Evolutionary conservation across 2,888 invertebrate species (phyloP).

Genomic region (Conus canariensis): DNA sequence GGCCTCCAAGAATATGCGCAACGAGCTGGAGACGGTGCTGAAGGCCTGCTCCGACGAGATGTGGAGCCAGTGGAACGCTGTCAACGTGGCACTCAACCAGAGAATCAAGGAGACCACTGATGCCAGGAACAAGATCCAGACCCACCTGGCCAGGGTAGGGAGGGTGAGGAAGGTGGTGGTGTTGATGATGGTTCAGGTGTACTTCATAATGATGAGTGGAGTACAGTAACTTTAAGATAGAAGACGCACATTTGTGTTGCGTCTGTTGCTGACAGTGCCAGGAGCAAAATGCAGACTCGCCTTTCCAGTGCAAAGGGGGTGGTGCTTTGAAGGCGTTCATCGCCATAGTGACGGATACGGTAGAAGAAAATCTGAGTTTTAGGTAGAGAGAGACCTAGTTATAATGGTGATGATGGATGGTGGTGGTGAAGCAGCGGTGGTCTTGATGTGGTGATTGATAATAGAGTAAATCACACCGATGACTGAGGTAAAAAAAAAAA

Average conservation of each 20-base stretch:
- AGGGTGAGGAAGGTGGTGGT: neutral
- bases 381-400: neutral
- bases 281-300: too few relatives aligned
- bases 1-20: slow-evolving; percentile 76
- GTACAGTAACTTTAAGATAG: too few relatives aligned
- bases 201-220: too few relatives aligned
- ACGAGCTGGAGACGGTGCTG: slow-evolving; percentile 75
- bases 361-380: neutral
- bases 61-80: slow-evolving; percentile 78
- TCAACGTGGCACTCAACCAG: slow-evolving; percentile 77
- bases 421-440: neutral
- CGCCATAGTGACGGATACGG: neutral
- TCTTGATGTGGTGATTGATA: neutral
- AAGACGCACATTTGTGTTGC: too few relatives aligned
- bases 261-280: too few relatives aligned
- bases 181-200: neutral
- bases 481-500: neutral
- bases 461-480: neutral
- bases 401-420: neutral
- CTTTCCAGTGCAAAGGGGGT: too few relatives aligned
- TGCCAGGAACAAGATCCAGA: slow-evolving; percentile 78
- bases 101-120: slow-evolving; percentile 77
- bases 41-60: slow-evolving; percentile 78
- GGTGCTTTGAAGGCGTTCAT: neutral
- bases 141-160: slow-evolving; percentile 77